These are phyloP conservation scores for Balearica regulorum DNA, from an alignment of 2,797 vertebrate species.

Conservation along the genomic window DNA sequence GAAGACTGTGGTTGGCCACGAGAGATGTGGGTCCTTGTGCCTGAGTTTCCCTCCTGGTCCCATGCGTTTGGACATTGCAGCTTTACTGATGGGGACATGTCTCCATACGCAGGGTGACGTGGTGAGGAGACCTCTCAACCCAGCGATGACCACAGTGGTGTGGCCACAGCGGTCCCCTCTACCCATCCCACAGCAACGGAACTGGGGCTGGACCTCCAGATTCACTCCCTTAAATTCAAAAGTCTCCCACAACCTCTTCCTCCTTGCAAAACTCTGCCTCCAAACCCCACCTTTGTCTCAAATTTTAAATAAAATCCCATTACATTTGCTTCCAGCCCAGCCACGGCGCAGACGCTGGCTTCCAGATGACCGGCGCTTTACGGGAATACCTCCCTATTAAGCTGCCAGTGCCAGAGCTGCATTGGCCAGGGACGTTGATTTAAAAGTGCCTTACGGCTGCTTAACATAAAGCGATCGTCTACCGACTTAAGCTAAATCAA, in stretches of 20 bases:
- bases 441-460: not conserved
- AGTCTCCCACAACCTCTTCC: not conserved
- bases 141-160: accelerated
- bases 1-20: too few species aligned
- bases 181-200: not conserved
- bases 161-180: not conserved
- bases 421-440: not conserved
- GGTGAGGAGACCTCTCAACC: not conserved
- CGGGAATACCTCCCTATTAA: not conserved
- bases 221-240: not conserved
- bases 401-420: not conserved
- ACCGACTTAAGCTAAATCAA: not conserved
- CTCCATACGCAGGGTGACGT: not conserved
- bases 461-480: not conserved
- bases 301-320: not conserved
- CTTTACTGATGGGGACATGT: not conserved
- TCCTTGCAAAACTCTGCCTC: not conserved
- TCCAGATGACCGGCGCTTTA: not conserved
- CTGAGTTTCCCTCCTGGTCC: not conserved
- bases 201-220: not conserved
- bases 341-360: not conserved
- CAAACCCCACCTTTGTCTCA: not conserved
- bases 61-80: accelerated
- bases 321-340: not conserved
- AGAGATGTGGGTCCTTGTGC: not conserved